These are phyloP conservation scores for Scaptomyza tumidula DNA, from an alignment of 2,888 invertebrate genomes.

Conservation along the genomic window DNA sequence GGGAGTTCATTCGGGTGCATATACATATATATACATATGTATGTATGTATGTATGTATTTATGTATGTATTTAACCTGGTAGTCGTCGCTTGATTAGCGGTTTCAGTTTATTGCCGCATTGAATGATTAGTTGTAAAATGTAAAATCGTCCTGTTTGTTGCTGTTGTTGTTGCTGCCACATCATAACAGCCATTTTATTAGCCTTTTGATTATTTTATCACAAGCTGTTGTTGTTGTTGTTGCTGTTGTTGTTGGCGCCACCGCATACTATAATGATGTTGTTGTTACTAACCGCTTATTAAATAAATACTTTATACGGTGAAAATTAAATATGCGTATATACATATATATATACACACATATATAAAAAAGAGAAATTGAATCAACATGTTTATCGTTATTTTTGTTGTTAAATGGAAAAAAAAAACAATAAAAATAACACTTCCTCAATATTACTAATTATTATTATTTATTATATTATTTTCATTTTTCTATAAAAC, in stretches of 20 bases:
- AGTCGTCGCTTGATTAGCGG: constrained; percentile 79
- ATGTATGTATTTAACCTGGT: constrained; percentile 7
- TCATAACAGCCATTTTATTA: constrained; percentile 54
- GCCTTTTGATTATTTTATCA: constrained; percentile 52
- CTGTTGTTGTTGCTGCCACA: constrained; percentile 45
- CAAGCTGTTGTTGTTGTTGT: constrained; percentile 21
- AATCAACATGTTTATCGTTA: constrained; percentile 1
- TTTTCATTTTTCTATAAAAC: too few relatives aligned
- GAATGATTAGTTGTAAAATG: constrained; percentile 34
- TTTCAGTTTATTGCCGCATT: constrained; percentile 71
- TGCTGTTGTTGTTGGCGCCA: constrained; percentile 28
- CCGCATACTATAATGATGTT: constrained; percentile 31
- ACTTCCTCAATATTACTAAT: background rate
- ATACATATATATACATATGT: background rate
- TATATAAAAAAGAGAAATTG: constrained; percentile 19
- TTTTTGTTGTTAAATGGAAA: constrained; percentile 52
- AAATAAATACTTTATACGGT: constrained; percentile 52
- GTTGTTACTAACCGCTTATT: constrained; percentile 72
- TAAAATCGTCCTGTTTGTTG: constrained; percentile 1
- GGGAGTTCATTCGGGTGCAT: background rate
- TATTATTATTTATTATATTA: background rate
- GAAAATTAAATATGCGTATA: constrained; percentile 24
- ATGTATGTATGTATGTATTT: background rate
- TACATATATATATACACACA: background rate
- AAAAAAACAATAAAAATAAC: constrained; percentile 25